phyloP scores from a whole-genome alignment of 2,797 vertebrate species.

The Adelosebastes latens region DNA sequence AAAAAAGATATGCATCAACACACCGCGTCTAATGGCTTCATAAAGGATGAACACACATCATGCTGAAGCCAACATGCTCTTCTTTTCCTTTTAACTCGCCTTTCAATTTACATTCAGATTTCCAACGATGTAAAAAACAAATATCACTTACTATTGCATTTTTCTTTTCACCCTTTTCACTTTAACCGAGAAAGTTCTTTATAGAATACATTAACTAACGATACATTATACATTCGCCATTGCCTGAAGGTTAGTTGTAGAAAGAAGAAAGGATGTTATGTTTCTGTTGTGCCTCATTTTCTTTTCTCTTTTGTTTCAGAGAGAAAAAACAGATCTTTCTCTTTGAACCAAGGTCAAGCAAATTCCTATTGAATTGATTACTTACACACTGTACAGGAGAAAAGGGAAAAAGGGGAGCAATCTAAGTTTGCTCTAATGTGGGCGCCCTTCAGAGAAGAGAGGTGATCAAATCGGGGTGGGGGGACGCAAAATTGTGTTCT shows the following conservation, averaged over 20 bases:
- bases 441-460: neutral
- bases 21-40: slow-evolving; percentile 18
- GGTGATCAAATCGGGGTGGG: neutral
- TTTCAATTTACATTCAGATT: neutral
- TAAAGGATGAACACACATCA: neutral
- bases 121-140: neutral
- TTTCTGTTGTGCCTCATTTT: slow-evolving; percentile 26
- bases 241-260: slow-evolving; percentile 42
- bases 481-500: neutral
- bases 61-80: neutral
- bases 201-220: slow-evolving; percentile 38
- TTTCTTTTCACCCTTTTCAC: neutral
- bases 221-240: slow-evolving; percentile 49
- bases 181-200: slow-evolving; percentile 3
- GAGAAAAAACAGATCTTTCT: neutral
- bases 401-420: neutral
- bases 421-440: slow-evolving; percentile 10
- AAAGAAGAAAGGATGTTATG: slow-evolving; percentile 3
- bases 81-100: neutral
- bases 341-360: slow-evolving; percentile 44
- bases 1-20: slow-evolving; percentile 42
- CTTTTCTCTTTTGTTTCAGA: slow-evolving; percentile 19
- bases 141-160: neutral
- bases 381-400: neutral
- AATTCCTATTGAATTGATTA: slow-evolving; percentile 36